A percentile compares a stretch with the other conserved stretches of the same genome.
Conservation (phyloP, 2,797 vertebrate species). For the Peromyscus melanophrys region DNA sequence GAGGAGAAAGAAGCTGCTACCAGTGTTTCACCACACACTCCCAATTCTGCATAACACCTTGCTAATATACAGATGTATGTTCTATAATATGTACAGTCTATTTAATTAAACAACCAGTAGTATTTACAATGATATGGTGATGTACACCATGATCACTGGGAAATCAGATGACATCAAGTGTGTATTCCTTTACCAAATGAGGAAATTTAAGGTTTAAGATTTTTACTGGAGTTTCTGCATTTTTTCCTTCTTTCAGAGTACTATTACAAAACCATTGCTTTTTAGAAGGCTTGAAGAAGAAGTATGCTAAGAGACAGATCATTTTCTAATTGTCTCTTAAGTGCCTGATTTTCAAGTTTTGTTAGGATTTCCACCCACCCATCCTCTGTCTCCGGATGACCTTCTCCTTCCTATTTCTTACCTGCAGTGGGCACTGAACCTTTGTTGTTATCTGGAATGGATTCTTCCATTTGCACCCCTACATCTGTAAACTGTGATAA, state of each 20-base stretch:
- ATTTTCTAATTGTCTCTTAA: not conserved
- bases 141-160: not conserved
- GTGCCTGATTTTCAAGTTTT: not conserved
- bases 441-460: not conserved
- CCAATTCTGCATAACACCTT: not conserved
- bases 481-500: not conserved
- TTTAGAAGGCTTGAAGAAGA: not conserved
- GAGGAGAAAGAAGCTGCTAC: too few species aligned
- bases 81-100: not conserved
- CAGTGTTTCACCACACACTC: not conserved
- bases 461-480: not conserved
- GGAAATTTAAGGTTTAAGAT: not conserved
- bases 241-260: not conserved
- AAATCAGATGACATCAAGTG: not conserved
- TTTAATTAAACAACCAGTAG: not conserved
- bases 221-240: not conserved
- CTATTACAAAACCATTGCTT: too few species aligned
- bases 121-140: not conserved
- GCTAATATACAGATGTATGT: not conserved
- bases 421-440: too few species aligned
- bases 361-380: not conserved
- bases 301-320: not conserved
- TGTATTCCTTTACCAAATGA: not conserved
- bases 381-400: not conserved
- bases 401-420: not conserved